Evolutionary conservation across 2,113 vertebrate genomes (phyloP).

Genomic region (Malurus cyaneus): DNA sequence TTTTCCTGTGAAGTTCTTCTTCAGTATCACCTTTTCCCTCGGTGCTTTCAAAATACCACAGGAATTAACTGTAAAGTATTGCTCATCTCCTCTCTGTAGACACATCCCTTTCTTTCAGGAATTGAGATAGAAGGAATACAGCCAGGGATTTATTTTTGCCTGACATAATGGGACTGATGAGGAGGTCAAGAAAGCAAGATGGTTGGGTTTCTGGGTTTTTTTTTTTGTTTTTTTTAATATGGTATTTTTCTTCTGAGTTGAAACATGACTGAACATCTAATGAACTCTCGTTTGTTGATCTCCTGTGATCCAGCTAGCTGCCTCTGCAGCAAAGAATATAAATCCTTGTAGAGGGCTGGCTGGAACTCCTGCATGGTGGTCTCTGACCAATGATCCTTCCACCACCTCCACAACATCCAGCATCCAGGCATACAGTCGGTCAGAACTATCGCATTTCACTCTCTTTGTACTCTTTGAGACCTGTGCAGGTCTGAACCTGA

Average conservation of each 20-base stretch:
- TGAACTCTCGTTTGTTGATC: rapidly evolving
- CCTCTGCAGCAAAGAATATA: not conserved
- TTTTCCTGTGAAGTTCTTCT: not conserved
- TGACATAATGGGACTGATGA: not conserved
- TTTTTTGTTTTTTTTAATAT: not conserved
- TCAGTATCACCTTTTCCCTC: not conserved
- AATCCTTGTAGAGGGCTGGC: not conserved
- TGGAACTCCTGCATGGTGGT: not conserved
- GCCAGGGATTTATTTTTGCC: not conserved
- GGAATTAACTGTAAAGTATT: not conserved
- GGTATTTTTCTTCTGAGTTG: not conserved
- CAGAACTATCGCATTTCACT: not conserved
- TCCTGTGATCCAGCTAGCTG: not conserved
- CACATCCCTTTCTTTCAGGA: not conserved
- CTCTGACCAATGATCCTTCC: not conserved
- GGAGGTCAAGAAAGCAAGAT: not conserved
- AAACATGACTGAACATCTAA: not conserved
- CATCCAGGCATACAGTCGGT: rapidly evolving
- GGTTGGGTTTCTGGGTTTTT: not conserved
- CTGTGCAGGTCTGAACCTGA: not conserved
- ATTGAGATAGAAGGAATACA: not conserved
- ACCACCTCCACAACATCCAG: rapidly evolving
- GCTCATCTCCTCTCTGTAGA: not conserved
- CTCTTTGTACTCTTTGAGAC: not conserved
- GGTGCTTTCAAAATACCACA: not conserved